phyloP scores from a whole-genome alignment of 2,888 invertebrate genomes.

The Pterostichus madidus region DNA sequence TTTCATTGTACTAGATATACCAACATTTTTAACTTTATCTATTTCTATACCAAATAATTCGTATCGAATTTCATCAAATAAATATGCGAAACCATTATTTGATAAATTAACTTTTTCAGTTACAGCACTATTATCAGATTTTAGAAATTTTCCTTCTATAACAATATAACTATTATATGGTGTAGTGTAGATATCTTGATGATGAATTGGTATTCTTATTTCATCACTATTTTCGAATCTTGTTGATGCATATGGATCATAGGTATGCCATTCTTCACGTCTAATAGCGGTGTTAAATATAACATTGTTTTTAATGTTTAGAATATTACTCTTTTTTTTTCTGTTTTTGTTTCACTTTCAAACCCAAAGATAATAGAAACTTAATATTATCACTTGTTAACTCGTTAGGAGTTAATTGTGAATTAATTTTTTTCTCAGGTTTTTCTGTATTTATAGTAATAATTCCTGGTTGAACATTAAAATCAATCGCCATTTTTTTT shows the following conservation, averaged over 20 bases:
- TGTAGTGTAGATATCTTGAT: constrained; percentile 71
- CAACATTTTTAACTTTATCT: constrained; percentile 72
- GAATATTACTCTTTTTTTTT: constrained; percentile 67
- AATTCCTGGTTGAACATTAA: neutral
- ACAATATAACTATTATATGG: constrained; percentile 70
- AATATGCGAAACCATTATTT: constrained; percentile 68
- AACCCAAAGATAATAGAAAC: constrained; percentile 64
- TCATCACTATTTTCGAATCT: constrained; percentile 72
- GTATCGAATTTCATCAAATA: constrained; percentile 74
- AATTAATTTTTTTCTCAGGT: neutral
- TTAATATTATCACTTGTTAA: constrained; percentile 64
- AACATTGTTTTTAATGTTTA: constrained; percentile 68
- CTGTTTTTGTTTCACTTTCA: constrained; percentile 55
- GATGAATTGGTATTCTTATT: constrained; percentile 72
- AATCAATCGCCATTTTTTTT: constrained; percentile 6
- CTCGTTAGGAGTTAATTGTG: neutral
- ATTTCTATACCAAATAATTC: constrained; percentile 73
- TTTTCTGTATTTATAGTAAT: constrained; percentile 2
- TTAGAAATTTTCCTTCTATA: constrained; percentile 68
- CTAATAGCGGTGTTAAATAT: constrained; percentile 69
- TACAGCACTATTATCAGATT: constrained; percentile 2
- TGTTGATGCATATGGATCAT: constrained; percentile 70
- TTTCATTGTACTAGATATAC: constrained; percentile 73
- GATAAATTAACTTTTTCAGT: constrained; percentile 40
- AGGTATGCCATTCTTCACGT: constrained; percentile 70